Evolutionary conservation across 2,113 vertebrate species (phyloP).

Genomic region (Entomyzon cyanotis): DNA sequence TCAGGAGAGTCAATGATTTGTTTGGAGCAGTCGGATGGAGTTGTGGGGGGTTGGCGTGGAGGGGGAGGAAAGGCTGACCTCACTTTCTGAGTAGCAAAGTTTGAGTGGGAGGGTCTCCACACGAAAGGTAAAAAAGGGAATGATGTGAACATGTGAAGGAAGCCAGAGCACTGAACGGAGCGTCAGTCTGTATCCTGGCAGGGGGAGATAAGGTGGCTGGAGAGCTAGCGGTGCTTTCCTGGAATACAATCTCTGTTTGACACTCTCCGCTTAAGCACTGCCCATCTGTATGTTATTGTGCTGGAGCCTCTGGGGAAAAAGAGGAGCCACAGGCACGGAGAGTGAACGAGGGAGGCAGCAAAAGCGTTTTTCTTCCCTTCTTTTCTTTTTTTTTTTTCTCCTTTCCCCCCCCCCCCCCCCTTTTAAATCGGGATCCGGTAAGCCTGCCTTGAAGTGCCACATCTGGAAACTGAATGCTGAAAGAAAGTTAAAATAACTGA

Average conservation of each 20-base stretch:
- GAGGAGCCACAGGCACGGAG: constrained; percentile 58
- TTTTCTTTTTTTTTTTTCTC: not conserved
- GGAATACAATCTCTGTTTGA: constrained; percentile 63
- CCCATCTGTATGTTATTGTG: constrained; percentile 68
- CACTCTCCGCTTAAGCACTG: constrained; percentile 62
- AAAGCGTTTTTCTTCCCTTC: constrained; percentile 17
- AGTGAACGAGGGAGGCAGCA: constrained; percentile 57
- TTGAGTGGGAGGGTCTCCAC: constrained; percentile 70
- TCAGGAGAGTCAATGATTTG: not conserved
- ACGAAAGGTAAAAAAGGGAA: constrained; percentile 74
- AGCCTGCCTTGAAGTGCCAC: constrained; percentile 65
- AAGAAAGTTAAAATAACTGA: constrained; percentile 65
- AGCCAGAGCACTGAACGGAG: constrained; percentile 55
- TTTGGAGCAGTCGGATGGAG: not conserved
- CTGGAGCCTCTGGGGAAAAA: constrained; percentile 67
- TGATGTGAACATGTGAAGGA: constrained; percentile 69
- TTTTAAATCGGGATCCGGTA: constrained; percentile 35
- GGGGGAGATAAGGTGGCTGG: constrained; percentile 67
- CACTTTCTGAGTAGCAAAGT: constrained; percentile 35
- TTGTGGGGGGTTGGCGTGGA: not conserved
- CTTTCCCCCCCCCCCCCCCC: not conserved
- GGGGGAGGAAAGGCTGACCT: constrained; percentile 20
- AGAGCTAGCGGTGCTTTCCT: constrained; percentile 49
- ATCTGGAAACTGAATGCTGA: constrained; percentile 69
- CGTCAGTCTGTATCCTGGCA: constrained; percentile 65